Percentiles rank a stretch among this genome's conserved stretches.
Conservation (phyloP, 2,888 invertebrate genomes). For the Pammene aurita region DNA sequence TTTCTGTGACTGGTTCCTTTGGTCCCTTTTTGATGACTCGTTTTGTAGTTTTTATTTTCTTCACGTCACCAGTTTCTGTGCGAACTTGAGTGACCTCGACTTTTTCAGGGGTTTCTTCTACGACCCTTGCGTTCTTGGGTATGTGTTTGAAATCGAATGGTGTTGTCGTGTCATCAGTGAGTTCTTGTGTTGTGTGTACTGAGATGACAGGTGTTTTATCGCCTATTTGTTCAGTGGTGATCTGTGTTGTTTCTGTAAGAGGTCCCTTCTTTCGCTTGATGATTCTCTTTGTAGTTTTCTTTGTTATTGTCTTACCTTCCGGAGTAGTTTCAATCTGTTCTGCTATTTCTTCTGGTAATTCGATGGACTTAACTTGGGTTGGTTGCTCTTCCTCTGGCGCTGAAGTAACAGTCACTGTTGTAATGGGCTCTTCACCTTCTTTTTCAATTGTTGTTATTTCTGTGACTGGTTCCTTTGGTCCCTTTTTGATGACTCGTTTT, state of each 20-base stretch:
- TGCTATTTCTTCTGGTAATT: constrained; percentile 42
- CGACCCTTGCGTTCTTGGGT: neutral
- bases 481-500: constrained; percentile 74
- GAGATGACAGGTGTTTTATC: constrained; percentile 18
- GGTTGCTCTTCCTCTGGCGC: constrained; percentile 51
- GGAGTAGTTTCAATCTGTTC: constrained; percentile 6
- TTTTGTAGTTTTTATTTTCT: neutral
- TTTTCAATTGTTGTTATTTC: constrained; percentile 73
- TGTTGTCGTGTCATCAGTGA: constrained; percentile 50
- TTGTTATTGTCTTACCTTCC: constrained; percentile 6
- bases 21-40: constrained; percentile 12
- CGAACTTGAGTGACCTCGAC: neutral
- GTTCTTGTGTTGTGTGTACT: constrained; percentile 10
- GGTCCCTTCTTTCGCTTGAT: constrained; percentile 51
- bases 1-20: neutral
- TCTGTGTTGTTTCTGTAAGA: constrained; percentile 52
- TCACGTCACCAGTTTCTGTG: neutral
- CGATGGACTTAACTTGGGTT: constrained; percentile 46
- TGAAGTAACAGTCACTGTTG: constrained; percentile 54
- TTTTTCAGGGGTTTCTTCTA: neutral
- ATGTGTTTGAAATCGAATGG: neutral
- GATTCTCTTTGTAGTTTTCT: constrained; percentile 43
- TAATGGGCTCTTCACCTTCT: constrained; percentile 62
- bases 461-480: constrained; percentile 70
- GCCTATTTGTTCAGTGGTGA: constrained; percentile 45